Percentiles rank a stretch among this genome's conserved stretches.
Evolutionary conservation across 2,797 vertebrate genomes (phyloP).

Genomic region (Cacajao melanocephalus): DNA sequence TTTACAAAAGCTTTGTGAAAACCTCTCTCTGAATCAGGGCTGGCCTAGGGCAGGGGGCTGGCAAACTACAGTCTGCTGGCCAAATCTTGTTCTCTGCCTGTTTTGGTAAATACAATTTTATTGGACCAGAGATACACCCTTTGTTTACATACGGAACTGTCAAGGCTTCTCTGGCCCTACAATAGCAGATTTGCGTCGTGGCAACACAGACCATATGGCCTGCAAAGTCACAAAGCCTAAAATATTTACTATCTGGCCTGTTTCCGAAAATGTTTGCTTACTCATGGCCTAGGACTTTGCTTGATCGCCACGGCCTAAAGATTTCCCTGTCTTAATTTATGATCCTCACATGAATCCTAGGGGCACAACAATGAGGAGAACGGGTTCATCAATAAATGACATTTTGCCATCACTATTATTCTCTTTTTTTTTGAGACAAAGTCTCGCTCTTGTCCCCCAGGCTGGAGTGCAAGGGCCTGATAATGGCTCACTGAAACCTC

Average conservation of each 20-base stretch:
- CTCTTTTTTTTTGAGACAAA: too few relatives aligned
- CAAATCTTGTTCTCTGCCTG: not conserved
- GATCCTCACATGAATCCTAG: not conserved
- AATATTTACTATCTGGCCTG: not conserved
- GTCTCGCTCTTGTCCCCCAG: too few relatives aligned
- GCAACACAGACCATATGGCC: not conserved
- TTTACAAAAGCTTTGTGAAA: not conserved
- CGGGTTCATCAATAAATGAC: not conserved
- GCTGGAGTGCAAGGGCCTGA: too few relatives aligned
- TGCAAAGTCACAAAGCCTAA: not conserved
- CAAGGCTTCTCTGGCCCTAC: not conserved
- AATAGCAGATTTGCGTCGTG: not conserved
- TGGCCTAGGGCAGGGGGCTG: not conserved
- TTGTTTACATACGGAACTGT: not conserved
- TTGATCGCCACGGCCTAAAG: not conserved
- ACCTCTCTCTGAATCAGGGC: not conserved
- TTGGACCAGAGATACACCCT: not conserved
- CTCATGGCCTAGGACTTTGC: not conserved
- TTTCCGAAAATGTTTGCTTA: not conserved
- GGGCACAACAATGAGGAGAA: not conserved
- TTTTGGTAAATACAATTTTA: slow-evolving; percentile 24
- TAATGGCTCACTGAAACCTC: too few relatives aligned
- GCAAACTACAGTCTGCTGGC: not conserved
- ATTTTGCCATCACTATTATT: not conserved
- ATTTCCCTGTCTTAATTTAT: not conserved